Evolutionary conservation across 2,797 vertebrate genomes (phyloP), one percentile per base, ranked within the genome.

Genomic region (Manis pentadactyla): DNA sequence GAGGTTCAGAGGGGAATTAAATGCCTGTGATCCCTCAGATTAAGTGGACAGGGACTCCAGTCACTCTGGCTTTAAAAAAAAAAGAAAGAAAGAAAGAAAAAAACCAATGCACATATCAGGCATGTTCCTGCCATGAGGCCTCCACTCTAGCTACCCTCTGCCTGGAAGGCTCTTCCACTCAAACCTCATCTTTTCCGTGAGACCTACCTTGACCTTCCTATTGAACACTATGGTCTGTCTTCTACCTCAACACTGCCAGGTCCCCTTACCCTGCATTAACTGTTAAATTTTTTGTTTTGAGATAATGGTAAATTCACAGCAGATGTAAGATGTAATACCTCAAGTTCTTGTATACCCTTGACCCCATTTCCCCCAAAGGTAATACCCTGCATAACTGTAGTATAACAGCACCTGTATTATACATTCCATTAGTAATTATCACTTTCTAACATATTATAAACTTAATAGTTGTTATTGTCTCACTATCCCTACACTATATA

Each of bases 401-500:
- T 59, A 83, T 3, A 63, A 6, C 29, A 79, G 55, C 27, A 83
- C 17, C 53, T 57, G 7, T 11, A 49, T 64, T 53, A 51, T 73
- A 66, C 69, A 68, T 61, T 49, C 37, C 46, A 71, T 68, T 42
- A 94, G 9, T 53, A 89, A 25, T 64, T 84, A 42, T 12, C 25
- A 84, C 83, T 93, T 87, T 74, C n/a, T 92, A 95, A 93, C 37
- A 90, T 18, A 55, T 5, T 92, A 77, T 49, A 37, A 23, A 86
- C 18, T 81, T 57, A 84, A 61, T 7, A 88, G 37, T 3, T 93
- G 19, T 55, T 73, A 79, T 4, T 79, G 5, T 75, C 85, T 89
- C 11, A 59, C 53, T 77, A 69, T 25, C 0, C 4, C 11, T 46
- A 46, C 37, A 93, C 37, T 92, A 92, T 69, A 95, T 42, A 90